Evolutionary conservation across 2,113 vertebrate species (phyloP), one percentile per base, ranked within the genome.

Genomic region (Leucopsar rothschildi): DNA sequence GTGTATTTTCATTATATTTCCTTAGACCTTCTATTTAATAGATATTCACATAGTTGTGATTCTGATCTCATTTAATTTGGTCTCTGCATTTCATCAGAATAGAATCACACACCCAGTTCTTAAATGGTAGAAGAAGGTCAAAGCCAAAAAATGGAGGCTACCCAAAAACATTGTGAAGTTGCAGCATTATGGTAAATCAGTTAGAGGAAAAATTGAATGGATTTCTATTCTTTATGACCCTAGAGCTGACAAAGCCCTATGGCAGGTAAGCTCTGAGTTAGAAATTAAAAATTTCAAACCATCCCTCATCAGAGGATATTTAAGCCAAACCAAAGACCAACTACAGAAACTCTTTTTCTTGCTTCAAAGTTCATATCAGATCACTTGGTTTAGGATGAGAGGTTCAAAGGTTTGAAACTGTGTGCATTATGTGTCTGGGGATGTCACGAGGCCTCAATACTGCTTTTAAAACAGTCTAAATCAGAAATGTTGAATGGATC

Each of bases 391-490:
- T 55, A 63, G 33, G 29, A 50, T 29, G 52, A 68, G 15, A 70
- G 5, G 21, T 71, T 27, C 39, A 44, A 24, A 49, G 4, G 11
- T 28, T 69, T 69, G 27, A 47, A 75, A 44, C 15, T 35, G 23
- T 14, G 31, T n/a, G 6, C 19, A 16, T 27, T 50, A 4, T 56
- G 11, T 35, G 17, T 11, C 23, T 8, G 0, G 37, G n/a, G 29
- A 10, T 35, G 9, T 37, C 47, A 88, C 0, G 0, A 40, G 15
- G 33, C 31, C 14, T 78, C 52, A 63, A 11, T 5, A 11, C 6
- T 68, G 7, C 11, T 71, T 72, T 31, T 40, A 23, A 63, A 87
- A 21, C 2, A 61, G 27, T 33, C 44, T 23, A 25, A 75, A 37
- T 35, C 45, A 76, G 56, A 79, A 68, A 44, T 49, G 6, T 10